A percentile compares a stretch with the other conserved stretches of the same genome.
phyloP scores from a whole-genome alignment of 2,113 vertebrate genomes.

The Mesembrinibis cayennensis region DNA sequence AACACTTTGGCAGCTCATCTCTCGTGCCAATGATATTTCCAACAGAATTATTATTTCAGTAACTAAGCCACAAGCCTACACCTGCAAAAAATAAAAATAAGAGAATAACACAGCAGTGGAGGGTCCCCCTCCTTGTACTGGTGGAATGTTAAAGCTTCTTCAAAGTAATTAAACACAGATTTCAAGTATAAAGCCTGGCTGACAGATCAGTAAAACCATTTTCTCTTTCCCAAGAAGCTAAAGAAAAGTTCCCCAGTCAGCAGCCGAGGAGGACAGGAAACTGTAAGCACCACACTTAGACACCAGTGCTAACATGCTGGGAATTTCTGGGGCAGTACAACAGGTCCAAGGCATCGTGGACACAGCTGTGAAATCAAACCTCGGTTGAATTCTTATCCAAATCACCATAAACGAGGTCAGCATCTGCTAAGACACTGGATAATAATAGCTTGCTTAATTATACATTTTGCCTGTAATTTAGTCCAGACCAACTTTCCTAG shows the following conservation, averaged over 20 bases:
- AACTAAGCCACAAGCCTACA: constrained; percentile 31
- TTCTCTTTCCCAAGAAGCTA: constrained; percentile 5
- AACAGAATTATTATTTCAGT: constrained; percentile 43
- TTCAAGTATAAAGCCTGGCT: constrained; percentile 11
- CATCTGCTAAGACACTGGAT: constrained; percentile 25
- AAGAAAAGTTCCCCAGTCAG: background rate
- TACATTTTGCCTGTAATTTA: constrained; percentile 36
- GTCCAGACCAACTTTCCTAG: constrained; percentile 44
- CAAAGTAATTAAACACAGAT: constrained; percentile 43
- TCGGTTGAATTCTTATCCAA: background rate
- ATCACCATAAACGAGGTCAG: background rate
- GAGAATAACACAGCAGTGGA: background rate
- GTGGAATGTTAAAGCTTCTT: constrained; percentile 15
- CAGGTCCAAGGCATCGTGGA: background rate
- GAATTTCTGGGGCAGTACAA: background rate
- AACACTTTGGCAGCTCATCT: constrained; percentile 34
- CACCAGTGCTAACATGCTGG: background rate
- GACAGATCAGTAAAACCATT: background rate
- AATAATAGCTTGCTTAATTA: constrained; percentile 55
- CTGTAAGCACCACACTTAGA: background rate
- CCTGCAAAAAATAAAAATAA: constrained; percentile 54
- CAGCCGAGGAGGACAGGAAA: background rate
- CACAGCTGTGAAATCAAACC: constrained; percentile 37
- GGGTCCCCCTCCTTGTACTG: background rate
- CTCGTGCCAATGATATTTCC: constrained; percentile 45